Evolutionary conservation across 2,888 invertebrate genomes (phyloP), one percentile per base, ranked within the genome.

Genomic region (Schizotus pectinicornis): DNA sequence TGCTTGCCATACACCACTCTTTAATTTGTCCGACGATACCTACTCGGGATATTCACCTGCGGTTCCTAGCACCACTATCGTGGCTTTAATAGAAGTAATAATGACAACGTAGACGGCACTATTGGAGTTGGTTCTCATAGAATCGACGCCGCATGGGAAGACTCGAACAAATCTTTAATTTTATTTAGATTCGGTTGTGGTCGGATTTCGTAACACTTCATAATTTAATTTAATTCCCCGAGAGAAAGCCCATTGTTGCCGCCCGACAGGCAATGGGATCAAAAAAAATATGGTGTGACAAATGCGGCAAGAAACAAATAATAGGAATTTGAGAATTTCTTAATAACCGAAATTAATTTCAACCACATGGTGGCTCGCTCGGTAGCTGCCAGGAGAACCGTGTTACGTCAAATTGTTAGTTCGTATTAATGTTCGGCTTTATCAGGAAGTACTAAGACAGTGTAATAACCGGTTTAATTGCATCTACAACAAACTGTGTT

Each of bases 11-110:
- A 48, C 48, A 41, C 42, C 43, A 47, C 45, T 46, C 54, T 56
- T 56, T 59, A 54, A 61, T 63, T 61, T 61, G n/a, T 59, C 53
- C 43, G 54, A 61, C 60, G 63, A n/a, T n/a, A n/a, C n/a, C n/a
- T 56, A 56, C 58, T 58, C 58, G 60, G 49, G 56, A 62, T 56
- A 52, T 55, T 51, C 49, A 14, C 38, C 55, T 31, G 14, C 36
- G 47, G 33, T 32, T 37, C 31, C 48, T 48, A 49, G 42, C 48
- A 56, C 43, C 49, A 56, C 48, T 48, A 37, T 33, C 49, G 49
- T 12, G 43, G 34, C 49, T 49, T 43, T 49, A 49, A 49, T 49
- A 49, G 32, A 30, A 31, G 37, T 49, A 48, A 37, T 48, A 54
- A 53, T 42, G 37, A 33, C 22, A 30, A 42, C 30, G 36, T 13